Percentiles rank a stretch among this genome's conserved stretches.
Conservation (phyloP, 2,888 invertebrate species). For the Eupithecia abbreviata region DNA sequence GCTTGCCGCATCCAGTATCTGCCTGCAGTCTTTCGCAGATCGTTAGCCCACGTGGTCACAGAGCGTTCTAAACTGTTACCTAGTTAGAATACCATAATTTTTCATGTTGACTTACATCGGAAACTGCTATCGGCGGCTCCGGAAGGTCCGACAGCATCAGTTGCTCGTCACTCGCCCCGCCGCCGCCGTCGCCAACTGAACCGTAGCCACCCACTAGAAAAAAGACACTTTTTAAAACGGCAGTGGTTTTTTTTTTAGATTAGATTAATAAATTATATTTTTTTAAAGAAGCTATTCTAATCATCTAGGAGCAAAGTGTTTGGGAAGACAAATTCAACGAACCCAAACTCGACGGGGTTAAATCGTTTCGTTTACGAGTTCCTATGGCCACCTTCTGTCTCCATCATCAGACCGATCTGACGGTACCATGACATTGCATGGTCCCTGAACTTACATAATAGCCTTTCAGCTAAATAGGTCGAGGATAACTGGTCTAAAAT, state of each 20-base stretch:
- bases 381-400: no score
- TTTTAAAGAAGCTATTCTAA: no score
- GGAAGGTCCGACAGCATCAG: conserved; percentile 94
- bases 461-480: no score
- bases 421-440: no score
- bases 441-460: no score
- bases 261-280: no score
- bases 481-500: no score
- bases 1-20: background rate
- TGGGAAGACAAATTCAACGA: no score
- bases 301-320: no score
- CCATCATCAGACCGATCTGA: no score
- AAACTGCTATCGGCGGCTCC: conserved; percentile 95
- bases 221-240: background rate
- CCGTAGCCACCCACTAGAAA: conserved; percentile 85
- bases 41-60: background rate
- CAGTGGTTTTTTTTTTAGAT: background rate
- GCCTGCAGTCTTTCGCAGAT: background rate
- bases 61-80: background rate
- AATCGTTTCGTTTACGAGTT: no score
- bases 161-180: conserved; percentile 70
- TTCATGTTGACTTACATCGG: conserved; percentile 77
- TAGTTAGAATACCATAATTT: background rate
- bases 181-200: conserved; percentile 60
- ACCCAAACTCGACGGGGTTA: no score